phyloP scores from a whole-genome alignment of 2,797 vertebrate genomes.

The Eospalax fontanierii region DNA sequence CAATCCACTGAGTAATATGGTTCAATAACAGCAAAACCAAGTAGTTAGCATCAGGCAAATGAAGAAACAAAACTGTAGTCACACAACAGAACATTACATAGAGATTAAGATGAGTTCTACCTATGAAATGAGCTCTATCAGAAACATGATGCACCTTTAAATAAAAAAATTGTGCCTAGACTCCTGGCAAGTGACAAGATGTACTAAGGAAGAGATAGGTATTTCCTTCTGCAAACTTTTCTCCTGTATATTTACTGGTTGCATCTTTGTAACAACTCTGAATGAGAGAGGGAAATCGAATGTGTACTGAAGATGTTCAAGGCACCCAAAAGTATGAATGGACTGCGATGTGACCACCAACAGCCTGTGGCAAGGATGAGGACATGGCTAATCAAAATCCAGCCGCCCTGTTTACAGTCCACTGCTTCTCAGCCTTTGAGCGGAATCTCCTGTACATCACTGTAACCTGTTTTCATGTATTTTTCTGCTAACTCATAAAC shows the following conservation, averaged over 20 bases:
- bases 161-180: background rate
- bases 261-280: slow-evolving; percentile 20
- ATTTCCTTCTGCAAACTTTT: slow-evolving; percentile 50
- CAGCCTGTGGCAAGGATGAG: background rate
- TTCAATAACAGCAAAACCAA: background rate
- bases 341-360: background rate
- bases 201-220: background rate
- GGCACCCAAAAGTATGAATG: background rate
- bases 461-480: background rate
- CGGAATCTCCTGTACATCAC: background rate
- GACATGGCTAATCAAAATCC: background rate
- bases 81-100: background rate
- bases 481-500: slow-evolving; percentile 17
- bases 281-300: slow-evolving; percentile 9
- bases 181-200: background rate
- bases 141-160: background rate
- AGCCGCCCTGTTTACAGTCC: background rate
- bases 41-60: background rate
- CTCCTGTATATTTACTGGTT: slow-evolving; percentile 6
- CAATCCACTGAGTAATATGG: background rate
- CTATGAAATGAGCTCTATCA: background rate
- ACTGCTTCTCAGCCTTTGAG: background rate
- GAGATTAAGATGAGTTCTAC: background rate
- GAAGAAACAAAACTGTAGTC: background rate
- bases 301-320: background rate